Base-by-base conservation (phyloP, 1,140 invertebrate species). In the Littorina saxatilis region DNA sequence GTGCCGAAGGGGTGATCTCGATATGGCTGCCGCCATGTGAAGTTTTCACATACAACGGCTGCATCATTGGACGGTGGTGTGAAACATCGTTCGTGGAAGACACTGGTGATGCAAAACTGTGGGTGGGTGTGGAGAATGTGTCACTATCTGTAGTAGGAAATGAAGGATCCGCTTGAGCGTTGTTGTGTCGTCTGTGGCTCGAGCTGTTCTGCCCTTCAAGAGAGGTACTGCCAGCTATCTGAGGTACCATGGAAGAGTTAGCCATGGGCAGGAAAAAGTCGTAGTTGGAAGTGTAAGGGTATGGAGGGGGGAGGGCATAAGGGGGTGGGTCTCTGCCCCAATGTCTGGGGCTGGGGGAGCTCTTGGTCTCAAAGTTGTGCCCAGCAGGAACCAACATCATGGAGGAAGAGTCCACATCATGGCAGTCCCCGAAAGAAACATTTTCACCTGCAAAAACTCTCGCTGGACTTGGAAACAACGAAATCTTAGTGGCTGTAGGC, bases 1-100 rank as follows among this genome's bases (percentile, higher is more conserved):
- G 66, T 35, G 66, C 66, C 4, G 66, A 68, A 23, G 66, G 66
- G 20, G 66, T 68, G 3, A 68, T 68, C 66, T 68, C 66, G 37
- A 68, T 68, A 20, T 68, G 9, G 35, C 66, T 68, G 11, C 35
- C 66, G 5, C 35, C 66, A 20, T 68, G 15, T 39, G 35, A 68
- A 5, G 66, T 68, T 68, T 68, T 68, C 13, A 68, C 35, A 39
- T 17, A 68, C 15, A 68, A 39, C 32, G 66, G 66, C 37, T 23
- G 32, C 66, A 68, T 68, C 0, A 68, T 17, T 13, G 35, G 66
- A 68, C 35, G 66, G 32, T 68, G 32, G 35, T 17, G 13, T 23
- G 32, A 20, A 35, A 68, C 35, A 35, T 32, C 23, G 15, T 35
- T 20, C 35, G 66, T 20, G n/a, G n/a, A n/a, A 20, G 66, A 68